Conservation (phyloP, 2,113 vertebrate genomes). For the Eubucco bourcierii region DNA sequence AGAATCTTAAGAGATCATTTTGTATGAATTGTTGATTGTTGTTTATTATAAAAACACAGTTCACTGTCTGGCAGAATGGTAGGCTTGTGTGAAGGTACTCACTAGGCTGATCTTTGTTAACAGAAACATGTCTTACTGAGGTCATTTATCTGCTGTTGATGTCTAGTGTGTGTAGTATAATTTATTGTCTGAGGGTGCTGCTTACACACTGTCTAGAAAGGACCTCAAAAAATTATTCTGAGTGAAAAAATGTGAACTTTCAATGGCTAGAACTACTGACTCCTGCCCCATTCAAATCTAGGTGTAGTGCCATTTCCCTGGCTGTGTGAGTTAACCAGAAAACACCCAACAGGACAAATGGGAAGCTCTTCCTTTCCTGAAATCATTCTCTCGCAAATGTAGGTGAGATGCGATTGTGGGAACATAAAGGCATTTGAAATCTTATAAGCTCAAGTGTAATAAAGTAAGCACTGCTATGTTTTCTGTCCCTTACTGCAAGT, state of each 20-base stretch:
- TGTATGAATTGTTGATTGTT: neutral
- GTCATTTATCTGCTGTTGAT: neutral
- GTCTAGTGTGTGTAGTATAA: rapidly evolving
- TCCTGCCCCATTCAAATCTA: neutral
- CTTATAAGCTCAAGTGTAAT: rapidly evolving
- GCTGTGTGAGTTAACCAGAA: rapidly evolving
- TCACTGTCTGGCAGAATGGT: neutral
- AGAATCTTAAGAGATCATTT: neutral
- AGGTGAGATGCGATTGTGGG: neutral
- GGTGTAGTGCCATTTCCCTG: neutral
- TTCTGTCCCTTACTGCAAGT: neutral
- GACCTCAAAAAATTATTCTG: neutral
- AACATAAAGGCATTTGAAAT: neutral
- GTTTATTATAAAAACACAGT: neutral
- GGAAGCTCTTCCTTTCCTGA: neutral
- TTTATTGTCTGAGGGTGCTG: neutral
- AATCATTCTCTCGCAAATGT: rapidly evolving
- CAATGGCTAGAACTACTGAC: neutral
- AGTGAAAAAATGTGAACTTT: neutral
- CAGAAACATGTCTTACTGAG: neutral
- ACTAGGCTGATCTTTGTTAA: neutral
- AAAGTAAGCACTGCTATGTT: neutral
- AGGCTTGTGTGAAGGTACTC: neutral
- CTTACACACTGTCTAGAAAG: neutral
- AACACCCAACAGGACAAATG: neutral